A percentile compares a stretch with the other conserved stretches of the same genome.
Evolutionary conservation across 2,113 vertebrate genomes (phyloP).

Genomic region (Leucoraja erinaceus): DNA sequence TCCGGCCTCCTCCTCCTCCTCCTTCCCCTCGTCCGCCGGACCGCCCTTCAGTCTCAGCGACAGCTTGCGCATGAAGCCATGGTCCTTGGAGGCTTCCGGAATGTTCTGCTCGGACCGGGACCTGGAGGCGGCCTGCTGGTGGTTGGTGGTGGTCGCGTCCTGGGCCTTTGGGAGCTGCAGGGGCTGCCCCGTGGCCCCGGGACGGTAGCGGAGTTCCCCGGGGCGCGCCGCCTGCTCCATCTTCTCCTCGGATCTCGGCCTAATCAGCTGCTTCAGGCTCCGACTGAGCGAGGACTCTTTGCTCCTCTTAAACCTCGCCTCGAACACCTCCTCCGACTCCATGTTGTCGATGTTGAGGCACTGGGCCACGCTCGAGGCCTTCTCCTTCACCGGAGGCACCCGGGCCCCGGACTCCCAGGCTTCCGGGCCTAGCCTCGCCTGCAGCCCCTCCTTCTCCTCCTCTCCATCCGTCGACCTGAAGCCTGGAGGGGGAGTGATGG

Average conservation of each 20-base stretch:
- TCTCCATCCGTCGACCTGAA: neutral
- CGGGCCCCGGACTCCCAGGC: conserved; percentile 51
- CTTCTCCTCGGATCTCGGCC: conserved; percentile 78
- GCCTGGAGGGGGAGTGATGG: neutral
- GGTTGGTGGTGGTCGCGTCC: neutral
- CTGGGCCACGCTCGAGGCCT: conserved; percentile 48
- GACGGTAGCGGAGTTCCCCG: conserved; percentile 84
- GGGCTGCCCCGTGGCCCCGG: conserved; percentile 74
- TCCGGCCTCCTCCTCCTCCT: conserved; percentile 43
- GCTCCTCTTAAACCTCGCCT: conserved; percentile 83
- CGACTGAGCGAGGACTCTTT: conserved; percentile 78
- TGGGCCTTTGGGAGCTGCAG: conserved; percentile 65
- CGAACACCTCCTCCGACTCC: conserved; percentile 86
- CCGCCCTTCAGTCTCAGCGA: conserved; percentile 74
- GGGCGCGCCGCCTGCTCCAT: conserved; percentile 46
- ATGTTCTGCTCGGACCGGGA: conserved; percentile 91
- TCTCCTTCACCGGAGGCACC: neutral
- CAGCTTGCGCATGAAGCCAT: conserved; percentile 80
- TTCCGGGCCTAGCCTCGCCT: conserved; percentile 57
- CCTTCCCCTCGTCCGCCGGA: conserved; percentile 70
- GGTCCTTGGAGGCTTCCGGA: conserved; percentile 74
- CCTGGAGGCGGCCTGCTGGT: conserved; percentile 46
- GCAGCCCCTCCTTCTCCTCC: conserved; percentile 50
- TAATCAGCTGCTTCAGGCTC: conserved; percentile 74
- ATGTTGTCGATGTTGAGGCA: conserved; percentile 71